Evolutionary conservation across 2,888 invertebrate genomes (phyloP).

Genomic region (Muschampia plurimacula): DNA sequence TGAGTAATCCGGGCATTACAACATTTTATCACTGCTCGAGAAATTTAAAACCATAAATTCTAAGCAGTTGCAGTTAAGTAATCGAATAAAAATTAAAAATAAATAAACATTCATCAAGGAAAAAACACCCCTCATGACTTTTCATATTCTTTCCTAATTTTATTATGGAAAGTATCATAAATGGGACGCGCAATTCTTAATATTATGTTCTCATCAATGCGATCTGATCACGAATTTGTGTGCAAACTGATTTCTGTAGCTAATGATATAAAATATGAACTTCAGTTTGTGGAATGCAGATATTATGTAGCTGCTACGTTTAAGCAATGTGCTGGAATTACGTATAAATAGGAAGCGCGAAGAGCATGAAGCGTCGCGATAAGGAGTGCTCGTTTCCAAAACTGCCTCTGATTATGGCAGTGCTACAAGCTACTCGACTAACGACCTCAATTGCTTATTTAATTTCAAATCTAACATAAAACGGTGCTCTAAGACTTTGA

Average conservation of each 20-base stretch:
- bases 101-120: too few relatives aligned
- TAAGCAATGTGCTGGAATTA: conserved; percentile 23
- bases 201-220: too few relatives aligned
- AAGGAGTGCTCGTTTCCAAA: conserved; percentile 55
- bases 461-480: neutral
- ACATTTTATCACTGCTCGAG: conserved; percentile 22
- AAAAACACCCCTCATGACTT: too few relatives aligned
- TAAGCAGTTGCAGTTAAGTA: neutral
- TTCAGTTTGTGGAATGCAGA: neutral
- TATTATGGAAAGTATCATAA: too few relatives aligned
- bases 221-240: neutral
- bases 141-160: too few relatives aligned
- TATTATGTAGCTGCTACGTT: neutral
- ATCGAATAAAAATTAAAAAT: too few relatives aligned
- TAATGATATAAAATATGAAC: neutral
- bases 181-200: too few relatives aligned
- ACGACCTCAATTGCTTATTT: conserved; percentile 60
- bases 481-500: too few relatives aligned
- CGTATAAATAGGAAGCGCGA: conserved; percentile 51
- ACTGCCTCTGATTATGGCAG: conserved; percentile 51
- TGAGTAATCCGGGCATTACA: conserved; percentile 31
- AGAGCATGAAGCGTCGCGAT: conserved; percentile 54
- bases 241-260: neutral
- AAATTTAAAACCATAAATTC: conserved; percentile 20
- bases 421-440: conserved; percentile 60